phyloP scores from a whole-genome alignment of 2,888 invertebrate genomes.

The Zaprionus lineosus region DNA sequence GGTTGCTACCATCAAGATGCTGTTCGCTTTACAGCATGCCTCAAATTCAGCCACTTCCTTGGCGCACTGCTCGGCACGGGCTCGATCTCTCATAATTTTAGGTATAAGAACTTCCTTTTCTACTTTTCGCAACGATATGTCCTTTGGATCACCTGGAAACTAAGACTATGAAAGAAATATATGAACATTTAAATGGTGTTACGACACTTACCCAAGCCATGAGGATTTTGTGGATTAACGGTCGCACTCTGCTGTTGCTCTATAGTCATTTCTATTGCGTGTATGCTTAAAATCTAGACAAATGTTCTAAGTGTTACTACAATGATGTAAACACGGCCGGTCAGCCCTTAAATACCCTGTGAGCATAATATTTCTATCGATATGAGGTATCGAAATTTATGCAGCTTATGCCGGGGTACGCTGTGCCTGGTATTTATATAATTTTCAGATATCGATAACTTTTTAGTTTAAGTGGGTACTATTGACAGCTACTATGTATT shows the following conservation, averaged over 20 bases:
- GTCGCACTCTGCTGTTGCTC: slow-evolving; percentile 26
- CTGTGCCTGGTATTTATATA: too few relatives aligned
- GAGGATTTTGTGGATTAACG: slow-evolving; percentile 73
- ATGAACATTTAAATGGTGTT: too few relatives aligned
- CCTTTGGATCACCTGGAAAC: slow-evolving; percentile 83
- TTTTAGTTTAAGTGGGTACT: slow-evolving; percentile 9
- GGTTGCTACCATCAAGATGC: slow-evolving; percentile 88
- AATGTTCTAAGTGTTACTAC: slow-evolving; percentile 5
- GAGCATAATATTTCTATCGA: too few relatives aligned
- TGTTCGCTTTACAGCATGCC: slow-evolving; percentile 88
- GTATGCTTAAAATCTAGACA: slow-evolving; percentile 4
- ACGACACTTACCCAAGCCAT: slow-evolving; percentile 80
- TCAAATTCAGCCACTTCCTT: slow-evolving; percentile 88
- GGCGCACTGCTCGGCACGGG: slow-evolving; percentile 90
- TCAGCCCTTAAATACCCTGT: too few relatives aligned
- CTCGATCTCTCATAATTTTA: slow-evolving; percentile 92
- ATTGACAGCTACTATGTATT: slow-evolving; percentile 1
- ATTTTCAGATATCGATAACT: neutral
- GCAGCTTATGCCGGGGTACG: too few relatives aligned
- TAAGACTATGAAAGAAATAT: too few relatives aligned
- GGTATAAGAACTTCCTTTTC: slow-evolving; percentile 95
- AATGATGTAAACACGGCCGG: slow-evolving; percentile 16
- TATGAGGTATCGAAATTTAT: too few relatives aligned
- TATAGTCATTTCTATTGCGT: slow-evolving; percentile 47
- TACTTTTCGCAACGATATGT: slow-evolving; percentile 91